These are phyloP conservation scores for Lampris incognitus DNA, from an alignment of 2,113 vertebrate species.

Conservation along the genomic window DNA sequence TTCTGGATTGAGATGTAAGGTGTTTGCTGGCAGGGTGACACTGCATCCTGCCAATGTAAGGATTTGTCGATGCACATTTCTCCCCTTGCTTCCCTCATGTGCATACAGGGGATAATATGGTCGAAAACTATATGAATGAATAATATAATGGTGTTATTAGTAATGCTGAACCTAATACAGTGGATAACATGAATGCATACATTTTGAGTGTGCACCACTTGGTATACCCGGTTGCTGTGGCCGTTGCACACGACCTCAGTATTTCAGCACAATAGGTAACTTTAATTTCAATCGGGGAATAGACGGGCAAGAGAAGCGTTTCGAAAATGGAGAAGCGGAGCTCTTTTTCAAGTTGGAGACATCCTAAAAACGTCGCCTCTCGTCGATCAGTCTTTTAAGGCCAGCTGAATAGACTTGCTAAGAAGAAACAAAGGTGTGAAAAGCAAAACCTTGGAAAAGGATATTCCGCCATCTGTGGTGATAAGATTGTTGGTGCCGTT, in stretches of 20 bases:
- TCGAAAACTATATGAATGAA: neutral
- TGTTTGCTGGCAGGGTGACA: slow-evolving; percentile 32
- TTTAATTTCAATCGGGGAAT: neutral
- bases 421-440: no score
- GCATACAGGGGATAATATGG: neutral
- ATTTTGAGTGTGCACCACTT: neutral
- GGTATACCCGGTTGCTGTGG: neutral
- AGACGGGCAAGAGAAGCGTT: neutral
- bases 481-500: no score
- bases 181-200: neutral
- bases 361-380: neutral
- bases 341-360: neutral
- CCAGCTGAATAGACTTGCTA: no score
- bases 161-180: no score
- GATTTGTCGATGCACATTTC: slow-evolving; percentile 31
- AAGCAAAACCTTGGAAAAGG: no score
- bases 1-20: slow-evolving; percentile 53
- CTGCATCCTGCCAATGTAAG: slow-evolving; percentile 27
- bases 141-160: neutral
- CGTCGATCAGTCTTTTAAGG: no score
- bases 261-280: neutral
- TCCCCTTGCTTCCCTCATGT: neutral
- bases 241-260: neutral
- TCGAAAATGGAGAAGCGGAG: neutral
- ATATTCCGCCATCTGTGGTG: no score